Evolutionary conservation across 2,888 invertebrate species (phyloP).

Genomic region (Synanthedon tipuliformis): DNA sequence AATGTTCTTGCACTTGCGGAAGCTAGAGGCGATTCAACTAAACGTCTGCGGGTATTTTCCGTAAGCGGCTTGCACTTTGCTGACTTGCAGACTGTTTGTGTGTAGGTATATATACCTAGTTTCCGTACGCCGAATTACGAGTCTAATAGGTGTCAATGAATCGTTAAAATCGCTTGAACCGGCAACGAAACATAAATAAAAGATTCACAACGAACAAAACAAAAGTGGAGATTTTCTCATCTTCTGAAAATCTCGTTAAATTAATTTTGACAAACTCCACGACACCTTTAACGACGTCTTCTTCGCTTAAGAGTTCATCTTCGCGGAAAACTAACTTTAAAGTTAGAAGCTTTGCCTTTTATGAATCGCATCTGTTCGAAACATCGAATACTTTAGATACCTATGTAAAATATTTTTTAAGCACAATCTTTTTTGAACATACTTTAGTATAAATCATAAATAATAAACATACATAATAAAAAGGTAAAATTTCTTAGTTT

Average conservation of each 20-base stretch:
- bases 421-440: too few relatives aligned
- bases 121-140: too few relatives aligned
- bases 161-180: too few relatives aligned
- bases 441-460: too few relatives aligned
- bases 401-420: too few relatives aligned
- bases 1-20: background rate
- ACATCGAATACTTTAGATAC: too few relatives aligned
- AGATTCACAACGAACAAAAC: background rate
- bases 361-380: slow-evolving; percentile 13
- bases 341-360: slow-evolving; percentile 19
- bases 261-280: slow-evolving; percentile 32
- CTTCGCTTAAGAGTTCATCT: slow-evolving; percentile 29
- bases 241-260: slow-evolving; percentile 17
- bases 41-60: slow-evolving; percentile 1
- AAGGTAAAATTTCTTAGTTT: too few relatives aligned
- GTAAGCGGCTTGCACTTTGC: slow-evolving; percentile 1
- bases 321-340: slow-evolving; percentile 28
- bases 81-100: background rate
- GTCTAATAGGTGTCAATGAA: too few relatives aligned
- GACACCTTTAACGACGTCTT: slow-evolving; percentile 43
- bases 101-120: background rate
- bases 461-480: too few relatives aligned
- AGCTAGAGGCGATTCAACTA: slow-evolving; percentile 1
- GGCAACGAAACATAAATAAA: too few relatives aligned
- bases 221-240: slow-evolving; percentile 4